Percentiles rank a stretch among this genome's conserved stretches.
Evolutionary conservation across 2,797 vertebrate species (phyloP).

Genomic region (Cyprinella venusta): DNA sequence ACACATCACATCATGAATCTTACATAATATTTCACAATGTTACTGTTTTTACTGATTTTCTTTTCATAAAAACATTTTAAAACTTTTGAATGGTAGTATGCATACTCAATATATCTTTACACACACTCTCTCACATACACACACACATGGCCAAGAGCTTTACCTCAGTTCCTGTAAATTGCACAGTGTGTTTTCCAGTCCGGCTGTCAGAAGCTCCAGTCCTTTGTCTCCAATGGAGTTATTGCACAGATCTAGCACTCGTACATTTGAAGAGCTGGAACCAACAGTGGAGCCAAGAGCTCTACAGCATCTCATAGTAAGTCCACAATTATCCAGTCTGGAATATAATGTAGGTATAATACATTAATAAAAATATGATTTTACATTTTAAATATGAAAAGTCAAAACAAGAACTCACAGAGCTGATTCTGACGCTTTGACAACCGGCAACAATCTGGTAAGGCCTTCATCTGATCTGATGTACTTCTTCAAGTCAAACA

Average conservation of each 20-base stretch:
- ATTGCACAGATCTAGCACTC: slow-evolving; percentile 45
- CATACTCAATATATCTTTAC: too few species aligned
- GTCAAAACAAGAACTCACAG: slow-evolving; percentile 48
- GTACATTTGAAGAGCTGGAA: slow-evolving; percentile 37
- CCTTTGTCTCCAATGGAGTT: slow-evolving; percentile 53
- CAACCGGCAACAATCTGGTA: slow-evolving; percentile 53
- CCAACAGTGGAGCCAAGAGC: slow-evolving; percentile 41
- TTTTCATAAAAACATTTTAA: too few species aligned
- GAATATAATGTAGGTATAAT: not conserved
- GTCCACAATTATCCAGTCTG: slow-evolving; percentile 57
- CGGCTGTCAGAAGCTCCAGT: slow-evolving; percentile 45
- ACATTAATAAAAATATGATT: not conserved
- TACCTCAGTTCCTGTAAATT: slow-evolving; percentile 54
- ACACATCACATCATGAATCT: not conserved
- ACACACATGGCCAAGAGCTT: not conserved
- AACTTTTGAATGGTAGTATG: too few species aligned
- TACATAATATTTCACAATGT: too few species aligned
- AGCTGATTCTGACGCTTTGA: slow-evolving; percentile 53
- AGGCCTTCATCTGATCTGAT: slow-evolving; percentile 56
- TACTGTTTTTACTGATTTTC: too few species aligned
- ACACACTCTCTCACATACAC: too few species aligned
- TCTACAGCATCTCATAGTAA: slow-evolving; percentile 55
- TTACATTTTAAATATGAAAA: not conserved
- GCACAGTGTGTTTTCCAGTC: slow-evolving; percentile 43
- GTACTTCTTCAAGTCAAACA: slow-evolving; percentile 61